phyloP scores from a whole-genome alignment of 2,113 vertebrate genomes.

The Loxodonta africana region DNA sequence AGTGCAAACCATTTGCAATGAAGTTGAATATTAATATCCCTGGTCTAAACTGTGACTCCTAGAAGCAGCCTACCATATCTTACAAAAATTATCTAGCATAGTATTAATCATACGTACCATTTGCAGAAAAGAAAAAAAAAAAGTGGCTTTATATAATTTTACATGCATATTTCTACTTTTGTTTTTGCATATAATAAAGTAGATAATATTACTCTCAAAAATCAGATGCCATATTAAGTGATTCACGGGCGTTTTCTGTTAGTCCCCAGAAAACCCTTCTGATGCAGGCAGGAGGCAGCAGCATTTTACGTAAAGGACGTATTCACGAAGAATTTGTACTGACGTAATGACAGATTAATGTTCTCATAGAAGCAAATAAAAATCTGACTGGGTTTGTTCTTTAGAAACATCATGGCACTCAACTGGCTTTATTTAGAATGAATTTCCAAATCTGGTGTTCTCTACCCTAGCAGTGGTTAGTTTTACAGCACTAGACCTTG shows the following conservation, averaged over 20 bases:
- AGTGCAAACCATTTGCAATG: not conserved
- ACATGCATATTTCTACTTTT: not conserved
- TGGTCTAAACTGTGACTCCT: not conserved
- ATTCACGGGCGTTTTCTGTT: not conserved
- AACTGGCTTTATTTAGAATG: not conserved
- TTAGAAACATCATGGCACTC: not conserved
- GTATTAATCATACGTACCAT: not conserved
- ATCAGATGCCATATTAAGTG: not conserved
- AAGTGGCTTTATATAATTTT: not conserved
- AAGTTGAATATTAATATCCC: not conserved
- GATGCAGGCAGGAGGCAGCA: not conserved
- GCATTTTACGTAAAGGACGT: not conserved
- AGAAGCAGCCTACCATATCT: not conserved
- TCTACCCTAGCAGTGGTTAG: not conserved
- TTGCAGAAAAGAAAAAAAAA: not conserved
- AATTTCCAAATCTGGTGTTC: not conserved
- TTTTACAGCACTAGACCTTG: not conserved
- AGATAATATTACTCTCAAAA: not conserved
- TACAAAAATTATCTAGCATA: not conserved
- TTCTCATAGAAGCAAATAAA: not conserved
- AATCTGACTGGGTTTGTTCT: not conserved
- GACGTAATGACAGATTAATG: constrained; percentile 20
- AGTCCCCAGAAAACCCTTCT: not conserved
- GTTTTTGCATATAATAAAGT: not conserved
- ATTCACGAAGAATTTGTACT: not conserved